Evolutionary conservation across 2,888 invertebrate genomes (phyloP).

Genomic region (Lacanobia wlatinum): DNA sequence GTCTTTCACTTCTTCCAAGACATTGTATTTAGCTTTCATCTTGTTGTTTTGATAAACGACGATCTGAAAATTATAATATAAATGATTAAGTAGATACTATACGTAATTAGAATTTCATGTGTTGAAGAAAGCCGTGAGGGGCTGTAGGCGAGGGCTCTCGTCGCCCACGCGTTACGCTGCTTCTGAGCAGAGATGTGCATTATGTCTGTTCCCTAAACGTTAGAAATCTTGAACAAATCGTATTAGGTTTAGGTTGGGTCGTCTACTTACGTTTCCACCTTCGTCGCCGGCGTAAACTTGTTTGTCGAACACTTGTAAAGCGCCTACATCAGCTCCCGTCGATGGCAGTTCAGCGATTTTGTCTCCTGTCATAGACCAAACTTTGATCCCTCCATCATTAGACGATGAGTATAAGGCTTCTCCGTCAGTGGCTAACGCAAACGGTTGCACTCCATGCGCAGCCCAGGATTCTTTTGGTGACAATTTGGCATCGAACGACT

Average conservation of each 20-base stretch:
- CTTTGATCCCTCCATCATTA: slow-evolving; percentile 91
- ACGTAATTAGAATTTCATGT: not conserved
- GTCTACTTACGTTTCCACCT: slow-evolving; percentile 90
- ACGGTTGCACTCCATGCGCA: slow-evolving; percentile 92
- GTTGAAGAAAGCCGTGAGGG: not conserved
- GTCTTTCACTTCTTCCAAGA: slow-evolving; percentile 92
- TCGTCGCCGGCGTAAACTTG: slow-evolving; percentile 92
- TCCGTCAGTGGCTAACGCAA: slow-evolving; percentile 89
- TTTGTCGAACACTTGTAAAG: slow-evolving; percentile 78
- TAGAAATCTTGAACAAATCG: not conserved
- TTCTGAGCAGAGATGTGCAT: not conserved
- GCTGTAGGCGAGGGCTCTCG: not conserved
- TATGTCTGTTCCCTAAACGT: not conserved
- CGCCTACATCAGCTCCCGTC: slow-evolving; percentile 83
- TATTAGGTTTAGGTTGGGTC: not conserved
- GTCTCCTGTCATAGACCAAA: slow-evolving; percentile 87
- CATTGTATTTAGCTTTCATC: slow-evolving; percentile 87
- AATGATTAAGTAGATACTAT: not conserved
- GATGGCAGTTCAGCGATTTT: slow-evolving; percentile 80
- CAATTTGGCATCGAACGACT: slow-evolving; percentile 81
- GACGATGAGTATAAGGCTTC: slow-evolving; percentile 91
- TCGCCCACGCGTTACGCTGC: not conserved
- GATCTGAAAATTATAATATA: slow-evolving; percentile 82
- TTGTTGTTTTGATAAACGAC: slow-evolving; percentile 89
- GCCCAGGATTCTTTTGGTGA: slow-evolving; percentile 79